Conservation (phyloP, 2,888 invertebrate species). For the Sceliomorpha sp. region DNA sequence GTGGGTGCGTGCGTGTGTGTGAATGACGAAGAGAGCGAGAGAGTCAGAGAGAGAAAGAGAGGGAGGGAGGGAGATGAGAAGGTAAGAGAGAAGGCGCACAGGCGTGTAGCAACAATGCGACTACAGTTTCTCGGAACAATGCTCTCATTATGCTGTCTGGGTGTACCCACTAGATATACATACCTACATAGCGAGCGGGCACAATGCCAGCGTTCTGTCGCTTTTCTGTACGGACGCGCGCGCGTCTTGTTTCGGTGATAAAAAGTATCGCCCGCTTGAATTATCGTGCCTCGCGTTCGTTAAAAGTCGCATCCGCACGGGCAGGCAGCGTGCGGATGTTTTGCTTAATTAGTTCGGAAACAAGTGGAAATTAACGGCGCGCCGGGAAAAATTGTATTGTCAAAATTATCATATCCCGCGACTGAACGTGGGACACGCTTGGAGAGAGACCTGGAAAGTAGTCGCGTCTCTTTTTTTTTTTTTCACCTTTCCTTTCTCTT, state of each 20-base stretch:
- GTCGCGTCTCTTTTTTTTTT: too few species aligned
- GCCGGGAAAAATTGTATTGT: too few species aligned
- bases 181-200: slow-evolving; percentile 58
- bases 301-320: too few species aligned
- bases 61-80: too few species aligned
- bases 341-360: slow-evolving; percentile 32
- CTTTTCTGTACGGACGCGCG: slow-evolving; percentile 49
- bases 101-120: slow-evolving; percentile 73
- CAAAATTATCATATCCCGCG: too few species aligned
- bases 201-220: slow-evolving; percentile 65
- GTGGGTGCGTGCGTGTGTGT: too few species aligned
- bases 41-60: slow-evolving; percentile 33
- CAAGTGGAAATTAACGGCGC: too few species aligned
- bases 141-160: slow-evolving; percentile 75
- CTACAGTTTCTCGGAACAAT: slow-evolving; percentile 78
- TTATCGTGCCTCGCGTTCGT: slow-evolving; percentile 19
- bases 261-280: slow-evolving; percentile 55
- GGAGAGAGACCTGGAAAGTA: too few species aligned
- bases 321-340: too few species aligned
- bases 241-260: slow-evolving; percentile 59
- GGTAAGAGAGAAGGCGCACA: slow-evolving; percentile 54
- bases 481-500: too few species aligned
- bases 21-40: too few species aligned
- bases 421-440: too few species aligned
- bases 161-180: slow-evolving; percentile 65